A percentile compares a stretch with the other conserved stretches of the same genome.
phyloP scores from a whole-genome alignment of 2,888 invertebrate genomes.

The Sphinx pinastri region DNA sequence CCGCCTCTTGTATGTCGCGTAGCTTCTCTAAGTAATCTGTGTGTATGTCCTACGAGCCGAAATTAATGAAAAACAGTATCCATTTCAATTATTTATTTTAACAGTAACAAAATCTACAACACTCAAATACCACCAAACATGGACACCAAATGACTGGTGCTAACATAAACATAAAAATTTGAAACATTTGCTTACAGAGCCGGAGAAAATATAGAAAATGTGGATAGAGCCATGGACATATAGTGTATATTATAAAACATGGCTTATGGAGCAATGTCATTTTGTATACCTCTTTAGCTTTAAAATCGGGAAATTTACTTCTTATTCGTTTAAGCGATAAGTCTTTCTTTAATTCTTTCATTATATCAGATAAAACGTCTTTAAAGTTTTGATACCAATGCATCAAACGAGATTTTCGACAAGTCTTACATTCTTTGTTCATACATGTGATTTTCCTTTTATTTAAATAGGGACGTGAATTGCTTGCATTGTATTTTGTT shows the following conservation, averaged over 20 bases:
- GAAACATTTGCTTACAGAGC: neutral
- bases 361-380: neutral
- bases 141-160: slow-evolving; percentile 16
- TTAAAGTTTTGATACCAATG: neutral
- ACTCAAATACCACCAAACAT: neutral
- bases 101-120: neutral
- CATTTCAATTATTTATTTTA: neutral
- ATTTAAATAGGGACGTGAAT: neutral
- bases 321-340: neutral
- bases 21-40: too few relatives aligned
- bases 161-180: slow-evolving; percentile 16
- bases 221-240: slow-evolving; percentile 26
- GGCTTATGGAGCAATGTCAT: slow-evolving; percentile 3
- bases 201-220: slow-evolving; percentile 9
- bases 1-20: too few relatives aligned
- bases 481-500: neutral
- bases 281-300: neutral
- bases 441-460: neutral
- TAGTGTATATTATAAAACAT: slow-evolving; percentile 1
- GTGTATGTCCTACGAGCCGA: too few relatives aligned
- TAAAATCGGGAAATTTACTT: neutral
- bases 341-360: neutral
- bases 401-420: neutral
- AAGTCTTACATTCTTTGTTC: neutral
- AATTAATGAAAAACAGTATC: too few relatives aligned